Base-by-base conservation (phyloP, 2,113 vertebrate genomes). In the Amphiprion ocellaris region DNA sequence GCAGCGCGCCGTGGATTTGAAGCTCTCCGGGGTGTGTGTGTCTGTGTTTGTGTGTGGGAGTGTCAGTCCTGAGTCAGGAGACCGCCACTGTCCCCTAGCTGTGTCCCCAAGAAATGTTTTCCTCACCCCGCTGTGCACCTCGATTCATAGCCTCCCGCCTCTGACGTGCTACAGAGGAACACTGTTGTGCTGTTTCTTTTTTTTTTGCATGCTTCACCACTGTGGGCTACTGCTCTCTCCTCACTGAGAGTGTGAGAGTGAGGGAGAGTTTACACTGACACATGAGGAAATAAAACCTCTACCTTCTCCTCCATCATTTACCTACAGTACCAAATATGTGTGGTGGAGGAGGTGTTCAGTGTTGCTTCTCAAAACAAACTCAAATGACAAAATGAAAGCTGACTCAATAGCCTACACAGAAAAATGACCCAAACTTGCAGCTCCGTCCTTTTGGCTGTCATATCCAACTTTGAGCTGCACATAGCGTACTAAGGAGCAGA, bases 71-170 rank as follows among this genome's bases (percentile, higher is more conserved):
- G 39, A 70, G 56, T 69, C 77, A 37, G 78, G 67, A 76, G 60
- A 77, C 74, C 39, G 15, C 24, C 68, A 56, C 83, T 64, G 83
- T 87, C 86, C 85, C 82, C 67, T 69, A 62, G 82, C 83, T 77
- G 74, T 77, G 74, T 92, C 82, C 83, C 88, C 79, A 67, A 68
- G 79, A 92, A 90, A 58, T 89, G 84, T 68, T 86, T 59, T 50
- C 64, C 66, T 88, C 73, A 66, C 74, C 69, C 75, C 21, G 47
- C 80, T 69, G 83, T 72, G 80, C 75, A 72, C 85, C 74, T 88
- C 69, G 17, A 76, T 53, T 76, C 82, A 74, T 17, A 78, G 78
- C 78, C 58, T 15, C 62, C 89, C 66, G 74, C 82, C 84, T 85
- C 85, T 90, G 88, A 87, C 69, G 85, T 55, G 85, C 60, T 74